Conservation (phyloP, 2,888 invertebrate genomes). For the Tenthredo livida region DNA sequence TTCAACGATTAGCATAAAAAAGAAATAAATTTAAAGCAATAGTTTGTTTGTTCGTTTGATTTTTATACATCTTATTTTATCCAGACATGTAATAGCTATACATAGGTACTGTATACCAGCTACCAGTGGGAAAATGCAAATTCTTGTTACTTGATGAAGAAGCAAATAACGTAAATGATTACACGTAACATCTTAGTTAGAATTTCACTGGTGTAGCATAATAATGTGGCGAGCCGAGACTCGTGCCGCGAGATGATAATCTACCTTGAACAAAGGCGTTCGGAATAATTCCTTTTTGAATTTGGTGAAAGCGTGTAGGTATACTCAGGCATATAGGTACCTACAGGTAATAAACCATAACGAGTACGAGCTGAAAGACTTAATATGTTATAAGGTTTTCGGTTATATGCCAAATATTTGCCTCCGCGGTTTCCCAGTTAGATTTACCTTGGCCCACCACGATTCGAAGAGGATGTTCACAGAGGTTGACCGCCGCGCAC, state of each 20-base stretch:
- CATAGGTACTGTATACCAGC: background rate
- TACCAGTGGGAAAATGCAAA: background rate
- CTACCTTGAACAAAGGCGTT: slow-evolving; percentile 2
- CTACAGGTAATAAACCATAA: background rate
- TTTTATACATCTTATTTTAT: background rate
- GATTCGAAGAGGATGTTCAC: slow-evolving; percentile 18
- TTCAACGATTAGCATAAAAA: background rate
- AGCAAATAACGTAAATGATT: slow-evolving; percentile 18
- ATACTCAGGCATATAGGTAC: background rate
- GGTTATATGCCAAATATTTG: background rate
- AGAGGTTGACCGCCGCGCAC: slow-evolving; percentile 1
- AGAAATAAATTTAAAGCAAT: background rate
- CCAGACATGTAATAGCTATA: background rate
- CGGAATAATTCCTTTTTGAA: slow-evolving; percentile 21
- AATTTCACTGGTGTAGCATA: background rate
- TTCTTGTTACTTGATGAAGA: slow-evolving; percentile 5
- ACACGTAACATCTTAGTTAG: background rate
- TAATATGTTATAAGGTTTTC: background rate
- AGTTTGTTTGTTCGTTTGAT: background rate
- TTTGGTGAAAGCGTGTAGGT: slow-evolving; percentile 26
- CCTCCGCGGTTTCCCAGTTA: background rate
- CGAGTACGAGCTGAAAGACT: background rate
- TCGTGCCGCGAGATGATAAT: slow-evolving; percentile 35
- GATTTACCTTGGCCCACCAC: slow-evolving; percentile 13
- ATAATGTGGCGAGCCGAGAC: background rate